Percentiles rank a stretch among this genome's conserved stretches.
These are phyloP conservation scores for Adelphocoris suturalis DNA, from an alignment of 2,888 invertebrate genomes.

Conservation along the genomic window DNA sequence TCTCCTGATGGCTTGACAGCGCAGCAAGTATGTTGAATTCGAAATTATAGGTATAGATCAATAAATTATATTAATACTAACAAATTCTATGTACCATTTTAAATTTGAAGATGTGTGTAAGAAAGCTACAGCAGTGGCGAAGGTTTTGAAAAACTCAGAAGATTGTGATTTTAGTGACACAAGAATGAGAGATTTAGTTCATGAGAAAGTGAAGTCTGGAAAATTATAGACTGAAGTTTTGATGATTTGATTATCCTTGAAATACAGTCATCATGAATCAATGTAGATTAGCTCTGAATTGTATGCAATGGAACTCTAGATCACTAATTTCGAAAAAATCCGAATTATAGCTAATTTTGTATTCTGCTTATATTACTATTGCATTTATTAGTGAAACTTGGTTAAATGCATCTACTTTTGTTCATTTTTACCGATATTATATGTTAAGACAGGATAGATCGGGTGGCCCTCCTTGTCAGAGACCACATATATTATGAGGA, in stretches of 20 bases:
- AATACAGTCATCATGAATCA: not conserved
- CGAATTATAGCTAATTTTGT: not conserved
- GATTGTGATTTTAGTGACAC: not conserved
- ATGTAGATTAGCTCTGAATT: not conserved
- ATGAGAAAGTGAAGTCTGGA: not conserved
- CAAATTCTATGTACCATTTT: too few relatives aligned
- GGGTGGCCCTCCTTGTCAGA: not conserved
- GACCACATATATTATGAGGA: not conserved
- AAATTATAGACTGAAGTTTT: not conserved
- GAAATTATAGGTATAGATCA: not conserved
- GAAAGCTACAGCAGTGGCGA: not conserved
- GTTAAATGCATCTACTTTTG: not conserved
- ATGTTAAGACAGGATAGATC: not conserved
- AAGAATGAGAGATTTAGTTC: not conserved
- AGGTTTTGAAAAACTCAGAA: not conserved
- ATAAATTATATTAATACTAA: conserved; percentile 26
- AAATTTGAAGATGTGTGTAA: not conserved
- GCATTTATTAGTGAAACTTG: not conserved
- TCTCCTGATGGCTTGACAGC: conserved; percentile 77
- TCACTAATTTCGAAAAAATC: not conserved
- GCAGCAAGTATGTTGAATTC: conserved; percentile 66
- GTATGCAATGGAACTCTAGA: too few relatives aligned
- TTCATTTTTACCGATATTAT: not conserved
- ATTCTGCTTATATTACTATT: not conserved
- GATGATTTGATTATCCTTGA: too few relatives aligned